These are phyloP conservation scores for Pseudomyrmex dendroicus DNA, from an alignment of 1,140 invertebrate genomes.

Conservation along the genomic window DNA sequence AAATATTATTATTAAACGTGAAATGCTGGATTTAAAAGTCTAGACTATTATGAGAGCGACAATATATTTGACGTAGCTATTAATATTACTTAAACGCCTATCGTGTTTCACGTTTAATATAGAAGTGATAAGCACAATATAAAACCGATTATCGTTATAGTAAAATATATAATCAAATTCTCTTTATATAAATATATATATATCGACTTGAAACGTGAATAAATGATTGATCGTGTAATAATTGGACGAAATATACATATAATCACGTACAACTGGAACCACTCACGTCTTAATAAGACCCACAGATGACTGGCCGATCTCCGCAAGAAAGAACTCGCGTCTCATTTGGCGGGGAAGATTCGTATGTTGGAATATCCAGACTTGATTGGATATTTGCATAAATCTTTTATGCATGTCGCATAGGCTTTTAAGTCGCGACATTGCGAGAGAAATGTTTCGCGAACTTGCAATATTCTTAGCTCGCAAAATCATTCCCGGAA, in stretches of 20 bases:
- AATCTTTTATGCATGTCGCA: conserved; percentile 66
- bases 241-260: background rate
- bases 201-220: background rate
- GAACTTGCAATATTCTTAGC: background rate
- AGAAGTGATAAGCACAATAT: background rate
- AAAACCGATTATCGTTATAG: conserved; percentile 1
- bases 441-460: conserved; percentile 10
- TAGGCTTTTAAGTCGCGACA: conserved; percentile 31
- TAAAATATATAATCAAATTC: background rate
- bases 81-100: background rate
- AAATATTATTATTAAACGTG: background rate
- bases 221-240: background rate
- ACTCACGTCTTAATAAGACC: conserved; percentile 18
- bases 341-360: conserved; percentile 7
- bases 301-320: conserved; percentile 6
- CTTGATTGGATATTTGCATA: conserved; percentile 56
- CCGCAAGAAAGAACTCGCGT: background rate
- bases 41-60: background rate
- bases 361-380: conserved; percentile 2
- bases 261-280: background rate
- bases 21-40: background rate
- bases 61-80: background rate
- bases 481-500: conserved; percentile 47
- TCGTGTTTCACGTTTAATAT: background rate
- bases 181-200: no score